Base-by-base conservation (phyloP, 1,140 invertebrate species). In the Proctacanthus coquilletti region DNA sequence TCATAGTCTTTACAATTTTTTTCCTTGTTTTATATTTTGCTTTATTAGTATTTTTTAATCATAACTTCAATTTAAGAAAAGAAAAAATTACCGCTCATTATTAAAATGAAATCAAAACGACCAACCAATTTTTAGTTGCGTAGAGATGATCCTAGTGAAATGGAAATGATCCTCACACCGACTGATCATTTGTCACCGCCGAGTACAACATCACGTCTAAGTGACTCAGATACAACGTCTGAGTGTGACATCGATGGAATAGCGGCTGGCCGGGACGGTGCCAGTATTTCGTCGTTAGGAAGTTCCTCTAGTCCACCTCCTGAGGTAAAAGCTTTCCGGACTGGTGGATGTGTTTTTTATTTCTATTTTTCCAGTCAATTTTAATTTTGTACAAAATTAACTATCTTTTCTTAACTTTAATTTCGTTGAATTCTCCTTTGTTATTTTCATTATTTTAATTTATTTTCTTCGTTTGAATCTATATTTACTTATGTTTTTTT, bases 181-280 rank as follows among this genome's bases (percentile, higher is more conserved):
- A 80, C 76, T 47, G 87, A 93, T 64, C 89, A 92, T 64, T 68
- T 94, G 40, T 94, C 89, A 48, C 89, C 89, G 25, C 86, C 88
- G 42, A 84, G 83, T 43, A 84, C 77, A 14, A 81, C 80, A 39
- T 86, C 85, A 38, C 72, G 84, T 13, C 72, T 91, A 44, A 93
- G 88, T 45, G 89, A 95, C 63, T 87, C 84, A 18, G 86, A 97
- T 64, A 83, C 81, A 14, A 72, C 72, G 42, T 92, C 86, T 46
- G 89, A 95, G 63, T 80, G 85, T 57, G 87, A 93, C 60, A 74
- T 83, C 47, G 81, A 85, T 53, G 75, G 72, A 52, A 63, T 65
- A 64, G 75, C 60, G 63, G 70, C 46, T 64, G 76, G 51, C 63
- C 74, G 53, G 41, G 80, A 82, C 54, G 77, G 76, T 35, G 79